Conservation (phyloP, 1,140 invertebrate species). For the Triops longicaudatus region DNA sequence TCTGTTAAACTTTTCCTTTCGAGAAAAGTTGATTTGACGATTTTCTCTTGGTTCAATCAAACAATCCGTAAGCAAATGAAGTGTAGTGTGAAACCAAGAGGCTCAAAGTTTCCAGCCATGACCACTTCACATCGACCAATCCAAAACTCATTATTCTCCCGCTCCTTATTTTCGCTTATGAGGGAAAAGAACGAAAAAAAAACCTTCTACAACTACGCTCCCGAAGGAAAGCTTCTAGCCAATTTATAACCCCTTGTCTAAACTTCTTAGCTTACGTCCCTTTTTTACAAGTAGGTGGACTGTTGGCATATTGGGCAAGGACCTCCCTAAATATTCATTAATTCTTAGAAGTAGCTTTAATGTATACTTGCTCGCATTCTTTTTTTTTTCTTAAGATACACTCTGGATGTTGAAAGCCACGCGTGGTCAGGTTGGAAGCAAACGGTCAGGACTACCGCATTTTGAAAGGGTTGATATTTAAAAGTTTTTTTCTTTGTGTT, state of each 20-base stretch:
- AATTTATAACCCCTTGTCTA: background rate
- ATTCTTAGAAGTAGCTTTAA: background rate
- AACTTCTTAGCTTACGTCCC: background rate
- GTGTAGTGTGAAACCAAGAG: slow-evolving; percentile 6
- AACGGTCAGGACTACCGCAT: slow-evolving; percentile 14
- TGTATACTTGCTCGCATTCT: background rate
- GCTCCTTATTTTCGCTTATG: background rate
- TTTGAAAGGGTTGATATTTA: background rate
- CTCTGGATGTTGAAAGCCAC: background rate
- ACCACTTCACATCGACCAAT: slow-evolving; percentile 14
- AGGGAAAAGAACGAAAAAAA: background rate
- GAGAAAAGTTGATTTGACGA: background rate
- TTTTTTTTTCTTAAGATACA: background rate
- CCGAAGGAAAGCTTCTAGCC: background rate
- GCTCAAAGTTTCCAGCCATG: slow-evolving; percentile 14
- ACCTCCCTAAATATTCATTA: background rate
- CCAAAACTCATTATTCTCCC: background rate
- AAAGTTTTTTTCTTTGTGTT: background rate
- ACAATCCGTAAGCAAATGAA: background rate
- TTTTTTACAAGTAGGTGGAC: background rate
- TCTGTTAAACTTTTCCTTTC: background rate
- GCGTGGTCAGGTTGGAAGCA: background rate
- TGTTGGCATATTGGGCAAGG: background rate
- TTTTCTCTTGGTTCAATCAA: background rate
- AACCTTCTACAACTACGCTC: background rate